These are phyloP conservation scores for Channa striata DNA, from an alignment of 2,797 vertebrate genomes.

Conservation along the genomic window DNA sequence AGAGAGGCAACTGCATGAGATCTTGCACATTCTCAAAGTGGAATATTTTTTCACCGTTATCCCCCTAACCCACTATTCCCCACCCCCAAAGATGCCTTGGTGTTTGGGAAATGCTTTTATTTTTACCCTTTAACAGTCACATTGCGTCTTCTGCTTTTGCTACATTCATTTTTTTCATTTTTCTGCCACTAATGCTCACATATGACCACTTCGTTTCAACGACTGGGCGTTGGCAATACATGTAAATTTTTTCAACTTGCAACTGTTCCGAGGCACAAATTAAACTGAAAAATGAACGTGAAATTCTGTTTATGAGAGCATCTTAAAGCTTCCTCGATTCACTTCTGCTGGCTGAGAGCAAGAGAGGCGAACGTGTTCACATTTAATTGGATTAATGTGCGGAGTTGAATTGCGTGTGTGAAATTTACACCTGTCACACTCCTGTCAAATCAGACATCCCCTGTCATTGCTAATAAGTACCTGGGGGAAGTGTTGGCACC, in stretches of 20 bases:
- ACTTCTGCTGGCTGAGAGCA: slow-evolving; percentile 24
- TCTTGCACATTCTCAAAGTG: slow-evolving; percentile 85
- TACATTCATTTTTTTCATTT: neutral
- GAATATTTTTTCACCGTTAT: slow-evolving; percentile 74
- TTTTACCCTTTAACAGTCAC: slow-evolving; percentile 20
- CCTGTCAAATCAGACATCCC: slow-evolving; percentile 75
- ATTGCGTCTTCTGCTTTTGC: slow-evolving; percentile 14
- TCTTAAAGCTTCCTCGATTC: slow-evolving; percentile 9
- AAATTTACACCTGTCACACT: slow-evolving; percentile 80
- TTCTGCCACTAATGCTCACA: neutral
- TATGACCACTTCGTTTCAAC: neutral
- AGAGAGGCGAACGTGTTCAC: slow-evolving; percentile 54
- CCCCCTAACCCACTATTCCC: slow-evolving; percentile 47
- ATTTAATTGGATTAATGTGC: slow-evolving; percentile 82
- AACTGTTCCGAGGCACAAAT: slow-evolving; percentile 16
- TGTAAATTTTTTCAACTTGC: neutral
- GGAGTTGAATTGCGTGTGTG: slow-evolving; percentile 73
- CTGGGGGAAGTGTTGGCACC: slow-evolving; percentile 52
- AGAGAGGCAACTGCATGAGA: slow-evolving; percentile 84
- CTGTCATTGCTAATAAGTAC: slow-evolving; percentile 75
- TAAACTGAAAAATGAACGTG: slow-evolving; percentile 8
- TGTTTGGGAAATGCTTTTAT: slow-evolving; percentile 18
- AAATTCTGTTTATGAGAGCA: neutral
- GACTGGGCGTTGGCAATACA: neutral
- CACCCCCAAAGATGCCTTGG: slow-evolving; percentile 48